Conservation (phyloP, 2,113 vertebrate species). For the Crotalus tigris region DNA sequence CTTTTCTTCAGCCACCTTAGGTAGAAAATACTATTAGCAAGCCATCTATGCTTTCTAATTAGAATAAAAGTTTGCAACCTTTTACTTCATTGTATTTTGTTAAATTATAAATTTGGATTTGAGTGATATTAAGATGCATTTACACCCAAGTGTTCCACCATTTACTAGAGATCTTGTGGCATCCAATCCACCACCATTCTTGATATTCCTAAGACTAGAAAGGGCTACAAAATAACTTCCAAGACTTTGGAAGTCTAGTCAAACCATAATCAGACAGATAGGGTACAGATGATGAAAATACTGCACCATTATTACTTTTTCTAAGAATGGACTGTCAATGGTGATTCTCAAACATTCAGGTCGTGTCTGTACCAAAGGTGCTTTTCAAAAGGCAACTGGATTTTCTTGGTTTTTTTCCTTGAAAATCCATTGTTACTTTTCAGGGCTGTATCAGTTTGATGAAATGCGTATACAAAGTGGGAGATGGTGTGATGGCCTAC, state of each 20-base stretch:
- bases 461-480: not conserved
- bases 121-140: not conserved
- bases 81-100: not conserved
- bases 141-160: not conserved
- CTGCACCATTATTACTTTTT: not conserved
- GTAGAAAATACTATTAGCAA: not conserved
- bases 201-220: not conserved
- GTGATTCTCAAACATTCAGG: not conserved
- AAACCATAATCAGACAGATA: not conserved
- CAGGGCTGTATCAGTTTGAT: not conserved
- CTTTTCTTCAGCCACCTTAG: not conserved
- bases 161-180: conserved; percentile 18
- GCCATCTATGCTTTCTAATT: not conserved
- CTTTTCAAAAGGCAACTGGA: not conserved
- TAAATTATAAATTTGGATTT: not conserved
- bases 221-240: not conserved
- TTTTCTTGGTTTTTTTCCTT: not conserved
- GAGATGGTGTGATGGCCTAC: not conserved
- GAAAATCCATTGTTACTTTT: not conserved
- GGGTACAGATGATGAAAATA: not conserved
- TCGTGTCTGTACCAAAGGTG: not conserved
- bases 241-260: not conserved
- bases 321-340: not conserved
- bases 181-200: conserved; percentile 36
- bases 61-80: not conserved